These are phyloP conservation scores for Baccha elongata DNA, from an alignment of 2,888 invertebrate genomes.

Conservation along the genomic window DNA sequence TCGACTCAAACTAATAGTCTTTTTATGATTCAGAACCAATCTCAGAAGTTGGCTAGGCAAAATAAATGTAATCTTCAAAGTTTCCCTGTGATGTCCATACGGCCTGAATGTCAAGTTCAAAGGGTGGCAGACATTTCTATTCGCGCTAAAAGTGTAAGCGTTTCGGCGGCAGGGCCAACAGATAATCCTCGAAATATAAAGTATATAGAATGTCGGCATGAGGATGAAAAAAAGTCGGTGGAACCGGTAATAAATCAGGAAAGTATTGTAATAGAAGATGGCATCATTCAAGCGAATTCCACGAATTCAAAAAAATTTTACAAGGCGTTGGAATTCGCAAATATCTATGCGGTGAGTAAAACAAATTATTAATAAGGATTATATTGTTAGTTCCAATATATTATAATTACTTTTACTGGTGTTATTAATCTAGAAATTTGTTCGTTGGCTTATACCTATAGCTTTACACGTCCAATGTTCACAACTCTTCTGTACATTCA, in stretches of 20 bases:
- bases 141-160: background rate
- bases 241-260: background rate
- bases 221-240: background rate
- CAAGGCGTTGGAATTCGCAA: constrained; percentile 14
- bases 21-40: constrained; percentile 17
- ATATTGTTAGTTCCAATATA: too few species aligned
- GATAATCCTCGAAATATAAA: constrained; percentile 6
- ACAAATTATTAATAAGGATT: too few species aligned
- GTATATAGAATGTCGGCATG: constrained; percentile 36
- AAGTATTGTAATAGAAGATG: background rate
- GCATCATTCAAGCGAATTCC: background rate
- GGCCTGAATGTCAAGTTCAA: constrained; percentile 49
- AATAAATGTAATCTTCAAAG: constrained; percentile 29
- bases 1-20: constrained; percentile 12
- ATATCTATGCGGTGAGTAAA: constrained; percentile 1
- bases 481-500: too few species aligned
- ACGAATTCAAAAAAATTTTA: constrained; percentile 34
- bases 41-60: background rate
- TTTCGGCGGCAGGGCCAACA: background rate
- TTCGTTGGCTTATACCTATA: too few species aligned
- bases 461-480: too few species aligned
- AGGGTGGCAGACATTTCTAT: constrained; percentile 45
- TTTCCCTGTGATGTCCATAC: constrained; percentile 54
- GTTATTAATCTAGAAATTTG: too few species aligned
- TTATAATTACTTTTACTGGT: too few species aligned